Base-by-base conservation (phyloP, 2,888 invertebrate genomes). In the Hylaea fasciaria region DNA sequence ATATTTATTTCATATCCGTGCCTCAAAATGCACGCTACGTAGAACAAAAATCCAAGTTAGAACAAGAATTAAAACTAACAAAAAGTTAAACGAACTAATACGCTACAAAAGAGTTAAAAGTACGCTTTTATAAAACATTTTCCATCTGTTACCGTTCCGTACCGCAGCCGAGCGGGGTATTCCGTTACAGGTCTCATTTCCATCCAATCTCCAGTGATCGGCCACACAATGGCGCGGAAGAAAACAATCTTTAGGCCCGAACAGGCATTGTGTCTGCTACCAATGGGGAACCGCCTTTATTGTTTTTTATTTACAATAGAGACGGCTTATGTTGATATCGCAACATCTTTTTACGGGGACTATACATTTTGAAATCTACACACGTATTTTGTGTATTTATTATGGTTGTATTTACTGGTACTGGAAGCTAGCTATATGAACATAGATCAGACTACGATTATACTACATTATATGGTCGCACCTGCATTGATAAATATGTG, bases 241-340 rank as follows among this genome's bases (percentile, higher is more conserved):
- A 84, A 85, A 83, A 86, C 83, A 87, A 85, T 86, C 85, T 86
- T 82, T 73, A 69, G 74, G 68, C 71, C 75, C 72, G 73, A 78
- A 78, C 76, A 76, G 74, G 71, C 76, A 77, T 71, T 71, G 64
- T 66, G 43, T 8, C 16, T 10, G 37, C 28, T 43, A 35, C 57
- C 46, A 50, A 51, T 49, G 54, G 51, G 46, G n/a, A 51, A 41
- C 49, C 45, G 51, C 48, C 61, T 69, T 76, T 74, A 75, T 76
- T 78, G 74, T 80, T 79, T 78, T 76, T 80, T 79, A 75, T 81
- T 79, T 77, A 73, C 73, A 73, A 74, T 69, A 66, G 66, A 69
- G 70, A 35, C 50, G 32, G 56, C 61, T 68, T 57, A 35, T 17
- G 35, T 29, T 17, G 39, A 22, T 43, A 58, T 68, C 68, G 59